Conservation (phyloP, 30 jellyfish, hydroid and myxozoan species). For the Turritopsis rubra region DNA sequence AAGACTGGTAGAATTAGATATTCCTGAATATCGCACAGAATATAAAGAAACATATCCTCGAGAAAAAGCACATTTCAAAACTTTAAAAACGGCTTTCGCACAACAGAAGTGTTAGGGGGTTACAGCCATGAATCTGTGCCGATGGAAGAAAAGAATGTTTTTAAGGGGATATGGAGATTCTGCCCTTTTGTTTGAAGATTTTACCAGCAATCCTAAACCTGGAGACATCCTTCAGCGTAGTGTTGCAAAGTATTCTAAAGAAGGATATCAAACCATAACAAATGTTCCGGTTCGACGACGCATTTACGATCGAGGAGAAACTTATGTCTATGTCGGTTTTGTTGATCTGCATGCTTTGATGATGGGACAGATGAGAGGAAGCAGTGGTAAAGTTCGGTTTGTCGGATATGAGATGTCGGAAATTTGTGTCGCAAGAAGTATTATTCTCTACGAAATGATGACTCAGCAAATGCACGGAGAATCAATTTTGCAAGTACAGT, state of each 20-base stretch:
- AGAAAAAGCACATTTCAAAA: not conserved
- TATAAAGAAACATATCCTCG: too few species aligned
- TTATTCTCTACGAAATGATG: too few species aligned
- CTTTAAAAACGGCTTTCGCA: not conserved
- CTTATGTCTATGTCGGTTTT: slow-evolving; percentile 4
- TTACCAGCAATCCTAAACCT: not conserved
- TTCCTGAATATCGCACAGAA: not conserved
- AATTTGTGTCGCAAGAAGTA: not conserved
- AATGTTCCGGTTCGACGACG: not conserved
- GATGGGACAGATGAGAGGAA: not conserved
- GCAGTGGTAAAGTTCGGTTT: not conserved
- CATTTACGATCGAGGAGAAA: not conserved
- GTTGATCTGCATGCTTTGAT: not conserved
- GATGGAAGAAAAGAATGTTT: not conserved
- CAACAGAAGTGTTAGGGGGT: not conserved
- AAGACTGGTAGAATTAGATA: not conserved
- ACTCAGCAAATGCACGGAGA: too few species aligned
- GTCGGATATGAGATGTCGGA: not conserved
- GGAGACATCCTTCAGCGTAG: not conserved
- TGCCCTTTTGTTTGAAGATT: not conserved
- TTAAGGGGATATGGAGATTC: not conserved
- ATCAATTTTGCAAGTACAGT: too few species aligned
- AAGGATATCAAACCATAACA: not conserved
- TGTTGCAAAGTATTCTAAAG: not conserved
- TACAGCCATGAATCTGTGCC: not conserved